Conservation (phyloP, 2,888 invertebrate genomes). For the Anorthoa munda region DNA sequence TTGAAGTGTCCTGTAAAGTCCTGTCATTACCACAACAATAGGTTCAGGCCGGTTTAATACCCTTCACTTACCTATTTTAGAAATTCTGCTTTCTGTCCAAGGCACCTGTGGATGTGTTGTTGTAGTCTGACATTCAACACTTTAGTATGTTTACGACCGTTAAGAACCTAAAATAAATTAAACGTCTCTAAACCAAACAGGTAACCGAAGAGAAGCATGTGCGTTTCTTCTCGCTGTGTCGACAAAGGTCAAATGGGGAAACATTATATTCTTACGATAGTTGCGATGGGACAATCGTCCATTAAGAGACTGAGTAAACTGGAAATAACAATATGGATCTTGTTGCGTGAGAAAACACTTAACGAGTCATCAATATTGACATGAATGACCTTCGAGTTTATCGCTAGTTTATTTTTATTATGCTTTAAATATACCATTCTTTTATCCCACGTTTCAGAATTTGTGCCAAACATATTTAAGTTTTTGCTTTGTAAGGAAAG, state of each 20-base stretch:
- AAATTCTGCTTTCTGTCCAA: neutral
- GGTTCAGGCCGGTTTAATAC: neutral
- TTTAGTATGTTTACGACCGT: slow-evolving; percentile 29
- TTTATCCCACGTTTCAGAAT: neutral
- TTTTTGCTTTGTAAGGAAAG: neutral
- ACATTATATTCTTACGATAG: slow-evolving; percentile 13
- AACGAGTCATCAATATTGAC: slow-evolving; percentile 5
- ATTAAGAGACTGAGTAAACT: neutral
- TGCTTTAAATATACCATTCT: neutral
- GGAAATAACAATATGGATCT: slow-evolving; percentile 17
- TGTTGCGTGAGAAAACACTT: slow-evolving; percentile 13
- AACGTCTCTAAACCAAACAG: slow-evolving; percentile 34
- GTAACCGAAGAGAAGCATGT: slow-evolving; percentile 44
- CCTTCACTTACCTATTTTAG: neutral
- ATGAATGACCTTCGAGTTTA: slow-evolving; percentile 4
- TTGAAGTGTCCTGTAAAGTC: neutral
- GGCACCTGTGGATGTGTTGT: neutral
- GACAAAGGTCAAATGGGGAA: slow-evolving; percentile 34
- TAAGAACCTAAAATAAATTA: slow-evolving; percentile 42
- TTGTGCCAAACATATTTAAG: neutral
- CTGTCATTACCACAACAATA: neutral
- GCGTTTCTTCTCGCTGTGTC: slow-evolving; percentile 29
- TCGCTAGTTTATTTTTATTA: neutral
- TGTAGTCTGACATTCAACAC: slow-evolving; percentile 28
- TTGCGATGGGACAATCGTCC: neutral